Conservation (phyloP, 1,140 invertebrate species). For the Halyomorpha halys region DNA sequence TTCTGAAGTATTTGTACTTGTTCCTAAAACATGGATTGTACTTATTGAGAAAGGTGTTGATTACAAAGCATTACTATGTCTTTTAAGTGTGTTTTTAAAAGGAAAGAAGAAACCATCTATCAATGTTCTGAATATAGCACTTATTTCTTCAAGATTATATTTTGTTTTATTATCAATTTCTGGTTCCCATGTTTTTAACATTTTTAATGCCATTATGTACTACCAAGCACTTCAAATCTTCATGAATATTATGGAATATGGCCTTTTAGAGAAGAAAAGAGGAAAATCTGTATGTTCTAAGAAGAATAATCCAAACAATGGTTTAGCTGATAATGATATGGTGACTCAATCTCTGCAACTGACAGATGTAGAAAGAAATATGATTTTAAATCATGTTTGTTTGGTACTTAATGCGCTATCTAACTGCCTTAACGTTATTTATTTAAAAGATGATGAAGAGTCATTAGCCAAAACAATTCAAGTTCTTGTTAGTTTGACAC, state of each 20-base stretch:
- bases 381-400: conserved; percentile 35
- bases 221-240: conserved; percentile 41
- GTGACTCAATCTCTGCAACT: conserved; percentile 31
- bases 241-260: conserved; percentile 33
- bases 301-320: conserved; percentile 29
- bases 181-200: conserved; percentile 45
- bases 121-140: conserved; percentile 36
- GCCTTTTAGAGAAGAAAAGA: conserved; percentile 10
- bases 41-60: conserved; percentile 40
- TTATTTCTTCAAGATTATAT: conserved; percentile 41
- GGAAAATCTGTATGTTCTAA: not conserved
- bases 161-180: conserved; percentile 41
- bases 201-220: conserved; percentile 48
- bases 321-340: conserved; percentile 32
- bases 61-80: conserved; percentile 39
- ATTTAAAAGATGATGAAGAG: conserved; percentile 39
- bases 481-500: conserved; percentile 41
- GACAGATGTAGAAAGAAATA: conserved; percentile 31
- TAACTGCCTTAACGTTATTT: conserved; percentile 38
- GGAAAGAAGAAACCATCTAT: conserved; percentile 30
- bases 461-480: conserved; percentile 41
- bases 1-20: conserved; percentile 31
- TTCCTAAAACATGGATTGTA: conserved; percentile 40
- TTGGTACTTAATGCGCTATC: conserved; percentile 39
- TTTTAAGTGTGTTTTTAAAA: conserved; percentile 42